Conservation (phyloP, 2,113 vertebrate species). For the Panthera leo region DNA sequence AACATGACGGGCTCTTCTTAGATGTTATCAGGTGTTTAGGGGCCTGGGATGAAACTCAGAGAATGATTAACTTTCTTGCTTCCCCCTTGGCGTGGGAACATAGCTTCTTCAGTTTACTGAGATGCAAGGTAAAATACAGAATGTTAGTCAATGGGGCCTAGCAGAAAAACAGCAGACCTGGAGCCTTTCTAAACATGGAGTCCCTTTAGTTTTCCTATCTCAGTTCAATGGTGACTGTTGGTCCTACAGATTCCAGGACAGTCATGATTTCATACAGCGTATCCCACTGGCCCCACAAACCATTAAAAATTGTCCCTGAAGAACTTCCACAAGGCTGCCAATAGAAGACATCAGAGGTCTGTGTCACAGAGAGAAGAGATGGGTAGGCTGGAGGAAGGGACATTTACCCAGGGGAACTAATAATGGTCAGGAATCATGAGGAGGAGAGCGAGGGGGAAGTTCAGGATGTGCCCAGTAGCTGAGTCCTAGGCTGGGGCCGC, state of each 20-base stretch:
- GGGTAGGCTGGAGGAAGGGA: background rate
- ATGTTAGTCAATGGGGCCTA: background rate
- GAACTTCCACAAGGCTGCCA: background rate
- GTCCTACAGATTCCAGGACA: background rate
- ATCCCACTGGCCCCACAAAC: background rate
- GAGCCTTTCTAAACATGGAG: background rate
- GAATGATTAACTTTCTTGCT: background rate
- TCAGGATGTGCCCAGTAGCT: rapidly evolving
- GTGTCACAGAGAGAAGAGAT: background rate
- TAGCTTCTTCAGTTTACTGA: background rate
- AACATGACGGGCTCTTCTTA: background rate
- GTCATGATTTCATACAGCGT: background rate
- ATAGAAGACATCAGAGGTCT: background rate
- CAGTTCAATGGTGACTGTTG: background rate
- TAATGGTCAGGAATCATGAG: background rate
- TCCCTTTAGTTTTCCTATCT: background rate
- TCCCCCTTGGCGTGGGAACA: background rate
- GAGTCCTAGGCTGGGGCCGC: too few relatives aligned
- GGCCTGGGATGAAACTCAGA: background rate
- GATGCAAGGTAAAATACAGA: background rate
- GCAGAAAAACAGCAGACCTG: background rate
- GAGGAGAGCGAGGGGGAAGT: rapidly evolving
- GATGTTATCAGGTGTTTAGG: background rate
- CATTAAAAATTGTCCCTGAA: background rate
- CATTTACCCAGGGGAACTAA: background rate